phyloP scores from a whole-genome alignment of 2,797 vertebrate species.

The Hypotaenidia philippensis region DNA sequence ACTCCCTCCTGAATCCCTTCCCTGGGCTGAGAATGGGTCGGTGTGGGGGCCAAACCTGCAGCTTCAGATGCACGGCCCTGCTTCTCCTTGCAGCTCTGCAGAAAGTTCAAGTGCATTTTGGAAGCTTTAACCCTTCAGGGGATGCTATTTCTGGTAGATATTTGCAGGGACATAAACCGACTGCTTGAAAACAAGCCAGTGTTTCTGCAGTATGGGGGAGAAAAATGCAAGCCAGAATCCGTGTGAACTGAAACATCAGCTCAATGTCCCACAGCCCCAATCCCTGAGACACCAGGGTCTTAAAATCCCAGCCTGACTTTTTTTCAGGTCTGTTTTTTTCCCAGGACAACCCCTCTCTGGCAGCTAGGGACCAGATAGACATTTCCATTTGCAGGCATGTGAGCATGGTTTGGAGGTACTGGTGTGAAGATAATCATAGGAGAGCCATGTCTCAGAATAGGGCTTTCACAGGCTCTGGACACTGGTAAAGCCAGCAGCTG shows the following conservation, averaged over 20 bases:
- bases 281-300: not conserved
- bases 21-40: not conserved
- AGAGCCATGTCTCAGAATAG: not conserved
- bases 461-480: not conserved
- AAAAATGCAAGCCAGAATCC: not conserved
- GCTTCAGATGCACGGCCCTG: not conserved
- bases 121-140: not conserved
- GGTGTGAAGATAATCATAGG: not conserved
- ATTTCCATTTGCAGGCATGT: not conserved
- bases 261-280: not conserved
- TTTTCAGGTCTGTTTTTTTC: not conserved
- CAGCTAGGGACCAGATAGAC: not conserved
- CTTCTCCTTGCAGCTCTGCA: not conserved
- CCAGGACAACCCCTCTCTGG: not conserved
- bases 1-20: not conserved
- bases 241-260: not conserved
- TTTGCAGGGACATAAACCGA: conserved; percentile 35
- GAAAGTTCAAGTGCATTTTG: not conserved
- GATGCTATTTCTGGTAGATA: conserved; percentile 34
- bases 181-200: conserved; percentile 28
- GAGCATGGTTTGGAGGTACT: not conserved
- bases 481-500: not conserved
- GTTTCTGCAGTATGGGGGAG: not conserved
- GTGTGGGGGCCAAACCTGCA: not conserved
- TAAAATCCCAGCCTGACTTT: not conserved